Evolutionary conservation across 2,888 invertebrate genomes (phyloP), one percentile per base, ranked within the genome.

Genomic region (Teinopalpus imperialis): DNA sequence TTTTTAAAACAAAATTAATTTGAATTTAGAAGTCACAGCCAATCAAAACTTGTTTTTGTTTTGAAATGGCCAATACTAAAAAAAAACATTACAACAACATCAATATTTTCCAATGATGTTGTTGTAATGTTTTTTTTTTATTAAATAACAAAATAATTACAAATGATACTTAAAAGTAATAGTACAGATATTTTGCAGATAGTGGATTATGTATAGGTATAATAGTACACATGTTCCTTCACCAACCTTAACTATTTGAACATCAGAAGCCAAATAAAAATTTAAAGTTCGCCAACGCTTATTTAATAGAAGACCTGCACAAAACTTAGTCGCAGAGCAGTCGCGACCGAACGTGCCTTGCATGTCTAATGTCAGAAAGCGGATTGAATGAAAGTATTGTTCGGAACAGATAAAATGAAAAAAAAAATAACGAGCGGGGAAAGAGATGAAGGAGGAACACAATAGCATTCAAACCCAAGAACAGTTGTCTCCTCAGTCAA

Each of bases 331-430:
- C 59, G 61, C 66, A 57, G 62, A 71, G 69, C 66, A 68, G 74
- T 75, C 72, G 73, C 68, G 72, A 70, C 72, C 57, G 57, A 59
- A 72, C 83, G 83, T 81, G 85, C 51, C 74, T 74, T 75, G 81
- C 81, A 82, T 83, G 65, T 66, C 75, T 75, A 79, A 81, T 77
- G 61, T 65, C 57, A 53, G 53, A 56, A 62, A 74, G 64, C 67
- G 74, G 78, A 82, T 83, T 81, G 79, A 82, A 82, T 79, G 70
- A 76, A 77, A 81, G 75, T 77, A 81, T 81, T 85, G 80, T 81
- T 78, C 71, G 68, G 67, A 70, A 70, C 64, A 70, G 68, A 78
- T 78, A 74, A 74, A 74, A 75, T 70, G 67, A 72, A 73, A 70
- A 76, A 69, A 70, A 39, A 31, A 10, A 74, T 74, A 71, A 70